Evolutionary conservation across 2,888 invertebrate species (phyloP), one percentile per base, ranked within the genome.

Genomic region (Pseudococcus longispinus): DNA sequence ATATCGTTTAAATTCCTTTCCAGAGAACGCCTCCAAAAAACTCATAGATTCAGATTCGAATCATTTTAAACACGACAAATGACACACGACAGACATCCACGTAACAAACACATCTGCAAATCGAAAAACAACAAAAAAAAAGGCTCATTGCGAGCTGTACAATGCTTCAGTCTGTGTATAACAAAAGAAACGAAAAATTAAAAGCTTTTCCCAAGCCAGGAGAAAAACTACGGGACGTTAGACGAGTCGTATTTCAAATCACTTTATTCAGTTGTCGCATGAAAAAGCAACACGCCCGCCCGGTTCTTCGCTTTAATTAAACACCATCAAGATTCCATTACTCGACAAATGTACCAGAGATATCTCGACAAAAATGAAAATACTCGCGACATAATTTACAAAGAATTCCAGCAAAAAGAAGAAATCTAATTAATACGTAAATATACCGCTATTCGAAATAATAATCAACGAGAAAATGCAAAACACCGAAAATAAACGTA

Each of bases 281-380:
- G 26, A 65, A 65, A 65, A 65, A 65, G 65, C 65, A 65, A 65
- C 65, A 65, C 65, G 26, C 51, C 65, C 65, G 23, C 51, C 65
- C 65, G 65, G 26, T 65, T 65, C 65, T 65, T 65, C 26, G 65
- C 65, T 26, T 65, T 65, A 65, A 65, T 65, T 65, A 65, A 65
- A 65, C 65, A 65, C 65, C 65, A 65, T 65, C 65, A 65, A 65
- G 65, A 65, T 65, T 65, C 65, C 65, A 65, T 65, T 65, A 65
- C 26, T 65, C 65, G 65, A 65, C 65, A 65, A 65, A 65, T 65
- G 65, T 65, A 65, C 65, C 23, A 65, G 65, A 65, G 65, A 65
- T 65, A 65, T 65, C 65, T 65, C 15, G 26, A 65, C 65, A 65
- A 65, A 65, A 65, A 65, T 26, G 65, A 26, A 26, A 65, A 26